These are phyloP conservation scores for Elysia chlorotica DNA, from an alignment of 1,140 invertebrate species.

Conservation along the genomic window DNA sequence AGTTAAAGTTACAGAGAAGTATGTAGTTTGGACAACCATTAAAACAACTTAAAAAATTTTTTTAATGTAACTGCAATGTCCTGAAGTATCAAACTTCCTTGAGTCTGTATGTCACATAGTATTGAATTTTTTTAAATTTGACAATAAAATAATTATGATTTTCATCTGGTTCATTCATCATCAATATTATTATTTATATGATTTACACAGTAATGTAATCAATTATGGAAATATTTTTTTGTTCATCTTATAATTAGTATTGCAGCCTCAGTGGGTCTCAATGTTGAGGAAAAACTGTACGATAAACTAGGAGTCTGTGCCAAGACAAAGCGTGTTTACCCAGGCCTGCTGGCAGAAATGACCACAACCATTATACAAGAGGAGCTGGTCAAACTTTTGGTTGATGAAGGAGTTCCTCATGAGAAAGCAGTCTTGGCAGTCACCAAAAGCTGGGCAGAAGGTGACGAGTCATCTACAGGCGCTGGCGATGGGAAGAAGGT, in stretches of 20 bases:
- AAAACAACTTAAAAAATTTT: no score
- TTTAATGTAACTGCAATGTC: no score
- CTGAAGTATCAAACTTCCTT: no score
- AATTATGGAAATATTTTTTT: constrained; percentile 11
- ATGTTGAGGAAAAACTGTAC: constrained; percentile 56
- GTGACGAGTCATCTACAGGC: no score
- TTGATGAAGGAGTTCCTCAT: constrained; percentile 52
- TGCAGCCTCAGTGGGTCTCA: constrained; percentile 37
- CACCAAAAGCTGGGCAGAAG: constrained; percentile 42
- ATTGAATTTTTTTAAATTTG: no score
- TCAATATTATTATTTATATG: no score
- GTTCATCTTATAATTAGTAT: constrained; percentile 49
- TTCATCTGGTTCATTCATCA: no score
- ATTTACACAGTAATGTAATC: neutral
- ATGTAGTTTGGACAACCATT: no score
- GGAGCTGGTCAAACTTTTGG: constrained; percentile 53
- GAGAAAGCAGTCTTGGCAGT: constrained; percentile 37
- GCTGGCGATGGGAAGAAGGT: constrained; percentile 36
- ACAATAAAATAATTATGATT: no score
- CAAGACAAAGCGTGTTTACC: constrained; percentile 45
- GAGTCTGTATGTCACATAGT: no score
- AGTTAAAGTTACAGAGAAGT: constrained; percentile 50
- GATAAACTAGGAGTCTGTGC: constrained; percentile 61
- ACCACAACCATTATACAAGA: constrained; percentile 54
- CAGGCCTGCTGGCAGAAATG: constrained; percentile 64